Evolutionary conservation across 2,797 vertebrate species (phyloP).

Genomic region (Schizopygopsis malacanthus): DNA sequence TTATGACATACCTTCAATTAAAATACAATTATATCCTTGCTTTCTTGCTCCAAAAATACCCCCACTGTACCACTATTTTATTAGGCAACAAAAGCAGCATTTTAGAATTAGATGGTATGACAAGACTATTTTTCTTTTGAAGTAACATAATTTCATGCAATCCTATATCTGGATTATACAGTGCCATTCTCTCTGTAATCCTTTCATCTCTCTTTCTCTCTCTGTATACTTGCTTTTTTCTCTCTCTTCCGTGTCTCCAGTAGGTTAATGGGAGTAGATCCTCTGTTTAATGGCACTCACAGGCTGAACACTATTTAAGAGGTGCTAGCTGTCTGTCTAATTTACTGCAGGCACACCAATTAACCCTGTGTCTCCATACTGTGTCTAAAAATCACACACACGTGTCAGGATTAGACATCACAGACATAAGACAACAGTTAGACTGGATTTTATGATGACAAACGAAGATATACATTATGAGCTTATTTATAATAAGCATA

Average conservation of each 20-base stretch:
- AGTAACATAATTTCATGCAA: conserved; percentile 45
- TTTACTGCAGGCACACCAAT: conserved; percentile 48
- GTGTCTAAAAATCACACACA: conserved; percentile 39
- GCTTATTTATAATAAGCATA: conserved; percentile 6
- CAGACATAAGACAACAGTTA: conserved; percentile 22
- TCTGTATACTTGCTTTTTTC: conserved; percentile 7
- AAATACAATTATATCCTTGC: background rate
- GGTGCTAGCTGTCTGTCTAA: conserved; percentile 44
- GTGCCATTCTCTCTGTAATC: conserved; percentile 22
- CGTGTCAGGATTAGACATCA: conserved; percentile 23
- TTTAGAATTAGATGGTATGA: background rate
- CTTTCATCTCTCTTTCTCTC: conserved; percentile 48
- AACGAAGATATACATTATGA: background rate
- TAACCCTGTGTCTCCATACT: conserved; percentile 37
- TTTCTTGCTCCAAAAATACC: background rate
- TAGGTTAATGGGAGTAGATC: conserved; percentile 44
- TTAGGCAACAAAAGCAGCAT: background rate
- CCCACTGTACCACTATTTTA: background rate
- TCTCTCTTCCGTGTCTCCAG: background rate
- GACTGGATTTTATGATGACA: conserved; percentile 10
- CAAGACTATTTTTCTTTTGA: background rate
- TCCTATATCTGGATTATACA: conserved; percentile 1
- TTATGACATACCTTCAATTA: background rate
- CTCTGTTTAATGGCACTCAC: conserved; percentile 44
- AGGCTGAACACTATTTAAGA: conserved; percentile 40